Evolutionary conservation across 1,140 invertebrate species (phyloP), one percentile per base, ranked within the genome.

Genomic region (Mizuhopecten yessoensis): DNA sequence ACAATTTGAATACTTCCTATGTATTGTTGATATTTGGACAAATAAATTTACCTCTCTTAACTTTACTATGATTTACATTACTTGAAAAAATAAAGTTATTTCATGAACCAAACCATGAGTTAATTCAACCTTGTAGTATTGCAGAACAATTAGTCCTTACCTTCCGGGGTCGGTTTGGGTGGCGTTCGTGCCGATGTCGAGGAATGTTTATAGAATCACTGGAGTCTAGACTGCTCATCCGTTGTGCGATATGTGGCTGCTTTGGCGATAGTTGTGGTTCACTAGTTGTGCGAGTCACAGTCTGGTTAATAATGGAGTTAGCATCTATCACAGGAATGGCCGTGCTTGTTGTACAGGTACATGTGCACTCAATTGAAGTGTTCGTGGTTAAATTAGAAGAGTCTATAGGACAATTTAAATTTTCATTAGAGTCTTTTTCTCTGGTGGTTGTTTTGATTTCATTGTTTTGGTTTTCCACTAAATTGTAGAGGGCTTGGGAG

Each of bases 391-490:
- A 15, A 17, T 90, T 49, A 75, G 86, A 89, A 86, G 89, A 87
- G 29, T 93, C 92, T 15, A 93, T 86, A 36, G 94, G 92, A 90
- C 93, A 95, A 90, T 94, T 95, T 29, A 96, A 91, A 91, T 96
- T 96, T 34, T 96, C 95, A 91, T 96, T 96, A 0, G 95, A 96
- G 93, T 96, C 95, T 93, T 94, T 95, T 90, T 95, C 95, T 88
- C 89, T 89, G 33, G 88, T 90, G 92, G 93, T 88, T 91, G 92
- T 88, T 91, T 92, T 86, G 89, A 94, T 94, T 91, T 93, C 92
- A 89, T 91, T 94, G 86, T 93, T 93, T 89, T 93, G 87, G 88
- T 93, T 91, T 87, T 94, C 94, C 20, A 93, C 90, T 88, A 93
- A 90, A 89, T 92, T 91, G 75, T 93, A 90, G 36, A 93, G 42